Base-by-base conservation (phyloP, 2,797 vertebrate species). In the Pyrocephalus nanus region DNA sequence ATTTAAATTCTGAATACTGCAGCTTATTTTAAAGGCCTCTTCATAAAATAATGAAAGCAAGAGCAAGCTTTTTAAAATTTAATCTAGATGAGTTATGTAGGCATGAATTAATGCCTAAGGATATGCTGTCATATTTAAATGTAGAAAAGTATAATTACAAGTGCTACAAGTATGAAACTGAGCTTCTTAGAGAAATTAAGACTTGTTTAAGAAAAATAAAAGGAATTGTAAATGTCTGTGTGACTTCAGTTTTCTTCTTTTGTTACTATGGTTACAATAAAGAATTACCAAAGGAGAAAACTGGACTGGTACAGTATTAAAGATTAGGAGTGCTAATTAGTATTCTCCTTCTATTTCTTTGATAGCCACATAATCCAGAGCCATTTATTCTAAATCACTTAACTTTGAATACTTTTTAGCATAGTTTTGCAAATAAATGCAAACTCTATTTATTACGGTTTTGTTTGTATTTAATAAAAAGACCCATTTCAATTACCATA, bases 261-360 rank as follows among this genome's bases (percentile, higher is more conserved):
- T 74, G 75, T 95, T 96, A 92, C 80, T 85, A 78, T 86, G 70
- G 36, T 45, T 91, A 90, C 72, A 94, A 74, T 74, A 90, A 95
- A 84, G 90, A 89, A 93, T 91, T 84, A 91, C 47, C 17, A 54
- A 85, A 64, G 62, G 45, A 91, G n/a, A 90, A 54, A 92, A 86
- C 55, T 93, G 66, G 67, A 69, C 81, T 85, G 88, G 48, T 94
- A 77, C 8, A 60, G 53, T 79, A 91, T 77, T 73, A 81, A 94
- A 93, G 61, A 93, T 91, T 92, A 93, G 87, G 50, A 90, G 51
- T 43, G 57, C 30, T 94, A 95, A 96, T 95, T 95, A 92, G 72
- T 90, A 90, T 71, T 93, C 72, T 81, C 29, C 78, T 94, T 90
- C 69, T 87, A 72, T 91, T 78, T 50, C 64, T 77, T 77, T 70